Conservation (phyloP, 2,113 vertebrate genomes). For the Alces alces region DNA sequence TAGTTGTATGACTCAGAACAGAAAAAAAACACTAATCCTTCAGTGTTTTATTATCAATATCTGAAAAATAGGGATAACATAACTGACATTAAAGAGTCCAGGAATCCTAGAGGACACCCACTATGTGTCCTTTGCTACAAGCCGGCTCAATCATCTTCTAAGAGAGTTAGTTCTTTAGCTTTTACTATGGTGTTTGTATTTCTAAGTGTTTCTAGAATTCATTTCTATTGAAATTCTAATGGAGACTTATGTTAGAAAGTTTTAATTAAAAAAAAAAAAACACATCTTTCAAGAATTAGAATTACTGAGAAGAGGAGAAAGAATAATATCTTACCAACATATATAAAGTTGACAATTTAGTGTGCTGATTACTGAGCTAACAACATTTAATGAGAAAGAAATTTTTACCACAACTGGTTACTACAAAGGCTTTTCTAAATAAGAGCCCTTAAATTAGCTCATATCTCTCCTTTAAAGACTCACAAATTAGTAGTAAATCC, state of each 20-base stretch:
- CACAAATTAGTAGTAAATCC: conserved; percentile 37
- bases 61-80: background rate
- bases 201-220: background rate
- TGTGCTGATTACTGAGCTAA: background rate
- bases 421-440: background rate
- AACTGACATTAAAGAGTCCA: background rate
- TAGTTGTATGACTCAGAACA: background rate
- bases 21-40: background rate
- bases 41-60: background rate
- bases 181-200: background rate
- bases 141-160: background rate
- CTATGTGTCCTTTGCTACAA: background rate
- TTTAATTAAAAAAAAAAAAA: background rate
- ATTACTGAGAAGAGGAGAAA: background rate
- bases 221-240: background rate
- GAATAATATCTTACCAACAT: background rate
- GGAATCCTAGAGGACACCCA: background rate
- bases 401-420: background rate
- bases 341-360: background rate
- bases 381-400: background rate
- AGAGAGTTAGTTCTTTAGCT: background rate
- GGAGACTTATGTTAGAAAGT: background rate
- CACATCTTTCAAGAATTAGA: background rate
- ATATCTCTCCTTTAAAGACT: conserved; percentile 26
- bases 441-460: conserved; percentile 24